Percentiles rank a stretch among this genome's conserved stretches.
Conservation (phyloP, 2,797 vertebrate species). For the Trematomus bernacchii region DNA sequence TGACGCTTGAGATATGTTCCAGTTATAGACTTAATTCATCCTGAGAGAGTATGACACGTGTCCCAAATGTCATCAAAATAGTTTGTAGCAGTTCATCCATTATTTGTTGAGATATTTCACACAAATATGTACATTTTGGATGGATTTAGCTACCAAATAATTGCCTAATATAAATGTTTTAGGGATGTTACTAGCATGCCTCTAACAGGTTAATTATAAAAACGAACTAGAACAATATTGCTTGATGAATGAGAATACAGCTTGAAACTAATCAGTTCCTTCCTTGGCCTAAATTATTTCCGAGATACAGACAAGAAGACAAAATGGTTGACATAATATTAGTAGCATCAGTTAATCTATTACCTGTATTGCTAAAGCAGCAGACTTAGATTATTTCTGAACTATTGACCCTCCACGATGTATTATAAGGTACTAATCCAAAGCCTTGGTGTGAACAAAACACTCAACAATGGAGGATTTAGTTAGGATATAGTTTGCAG, state of each 20-base stretch:
- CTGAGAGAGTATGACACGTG: no score
- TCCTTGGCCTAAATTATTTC: conserved; percentile 9
- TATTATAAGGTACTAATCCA: not conserved
- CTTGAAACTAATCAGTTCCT: conserved; percentile 10
- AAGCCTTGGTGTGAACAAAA: not conserved
- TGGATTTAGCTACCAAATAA: no score
- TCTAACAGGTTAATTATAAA: no score
- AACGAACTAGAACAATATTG: not conserved
- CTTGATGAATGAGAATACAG: conserved; percentile 18
- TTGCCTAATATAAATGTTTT: no score
- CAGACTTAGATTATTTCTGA: conserved; percentile 3
- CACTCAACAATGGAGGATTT: not conserved
- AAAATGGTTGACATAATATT: conserved; percentile 15
- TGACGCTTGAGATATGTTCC: not conserved
- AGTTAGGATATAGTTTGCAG: not conserved
- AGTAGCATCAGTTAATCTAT: conserved; percentile 3
- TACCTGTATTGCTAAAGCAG: not conserved
- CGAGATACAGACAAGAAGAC: not conserved
- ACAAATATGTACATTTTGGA: not conserved
- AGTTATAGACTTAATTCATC: not conserved
- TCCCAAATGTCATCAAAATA: not conserved
- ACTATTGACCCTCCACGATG: not conserved
- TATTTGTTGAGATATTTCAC: not conserved
- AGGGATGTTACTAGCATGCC: no score
- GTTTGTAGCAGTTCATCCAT: not conserved